phyloP scores from a whole-genome alignment of 2,797 vertebrate species.

The Crypturellus tataupa region DNA sequence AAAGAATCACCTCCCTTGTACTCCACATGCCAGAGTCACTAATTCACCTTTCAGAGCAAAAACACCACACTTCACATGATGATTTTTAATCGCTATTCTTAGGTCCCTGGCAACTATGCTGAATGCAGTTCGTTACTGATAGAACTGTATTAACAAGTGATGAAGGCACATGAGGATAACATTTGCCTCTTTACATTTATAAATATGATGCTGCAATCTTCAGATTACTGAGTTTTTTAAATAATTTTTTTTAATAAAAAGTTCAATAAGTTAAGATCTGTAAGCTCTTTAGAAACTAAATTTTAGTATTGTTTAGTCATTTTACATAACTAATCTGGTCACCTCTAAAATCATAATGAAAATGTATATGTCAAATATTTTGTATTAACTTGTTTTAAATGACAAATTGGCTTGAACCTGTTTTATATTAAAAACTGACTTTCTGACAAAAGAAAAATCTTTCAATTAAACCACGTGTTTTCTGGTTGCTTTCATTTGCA shows the following conservation, averaged over 20 bases:
- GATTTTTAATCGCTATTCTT: constrained; percentile 2
- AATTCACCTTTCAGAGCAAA: neutral
- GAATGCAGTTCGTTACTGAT: neutral
- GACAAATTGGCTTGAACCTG: neutral
- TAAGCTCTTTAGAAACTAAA: neutral
- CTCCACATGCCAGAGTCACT: neutral
- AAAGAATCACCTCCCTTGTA: constrained; percentile 17
- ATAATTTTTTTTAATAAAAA: neutral
- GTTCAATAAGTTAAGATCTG: neutral
- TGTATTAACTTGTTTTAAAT: neutral
- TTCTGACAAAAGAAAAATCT: neutral
- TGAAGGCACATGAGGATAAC: accelerated
- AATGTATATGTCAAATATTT: neutral
- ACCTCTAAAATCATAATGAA: neutral
- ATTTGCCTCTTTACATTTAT: neutral
- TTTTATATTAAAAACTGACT: neutral
- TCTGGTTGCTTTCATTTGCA: neutral
- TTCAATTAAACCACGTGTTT: neutral
- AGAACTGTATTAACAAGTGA: neutral
- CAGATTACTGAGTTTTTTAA: neutral
- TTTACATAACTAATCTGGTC: neutral
- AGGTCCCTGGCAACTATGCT: neutral
- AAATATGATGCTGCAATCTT: neutral
- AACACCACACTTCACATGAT: neutral
- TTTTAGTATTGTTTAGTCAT: neutral